Evolutionary conservation across 1,140 invertebrate genomes (phyloP), one percentile per base, ranked within the genome.

Genomic region (Brachionus sp.): DNA sequence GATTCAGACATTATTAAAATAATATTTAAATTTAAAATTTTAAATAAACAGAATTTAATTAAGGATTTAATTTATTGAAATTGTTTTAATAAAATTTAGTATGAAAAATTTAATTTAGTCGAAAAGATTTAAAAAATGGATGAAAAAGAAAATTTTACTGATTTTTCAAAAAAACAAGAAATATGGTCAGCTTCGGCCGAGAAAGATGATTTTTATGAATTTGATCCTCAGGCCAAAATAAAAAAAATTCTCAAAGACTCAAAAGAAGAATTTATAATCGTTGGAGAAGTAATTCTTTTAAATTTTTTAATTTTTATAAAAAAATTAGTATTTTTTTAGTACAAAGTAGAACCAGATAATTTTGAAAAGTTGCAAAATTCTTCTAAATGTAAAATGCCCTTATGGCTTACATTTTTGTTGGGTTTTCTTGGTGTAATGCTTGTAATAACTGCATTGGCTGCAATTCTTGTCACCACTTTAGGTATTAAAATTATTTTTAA

Each of bases 81-180:
- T 57, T 57, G 7, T 50, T 57, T 4, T 16, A 2, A 7, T 57
- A 19, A 10, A 57, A 19, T 23, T 9, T 7, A 57, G 7, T 3
- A 57, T 25, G 16, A 57, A 57, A 53, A 23, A 19, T 19, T 57
- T 25, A 57, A 57, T 7, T 7, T 42, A 10, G 16, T 57, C 19
- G 19, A 57, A 19, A 25, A 29, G 29, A 29, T 2, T 29, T 29
- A 29, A 57, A 57, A 66, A 66, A 66, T 66, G 64, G n/a, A 66
- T 37, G 64, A 66, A 66, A 57, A 7, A 19, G 33, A 3, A 13
- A 19, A 66, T 13, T 66, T 66, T 66, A 66, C 25, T 66, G 29
- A 66, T 66, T 66, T 66, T 66, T 66, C 64, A 33, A 66, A 66
- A 66, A 66, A 66, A 33, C 25, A 33, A 33, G 64, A 66, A 66